A percentile compares a stretch with the other conserved stretches of the same genome.
Conservation (phyloP, 2,797 vertebrate genomes). For the Gallinago stenura region DNA sequence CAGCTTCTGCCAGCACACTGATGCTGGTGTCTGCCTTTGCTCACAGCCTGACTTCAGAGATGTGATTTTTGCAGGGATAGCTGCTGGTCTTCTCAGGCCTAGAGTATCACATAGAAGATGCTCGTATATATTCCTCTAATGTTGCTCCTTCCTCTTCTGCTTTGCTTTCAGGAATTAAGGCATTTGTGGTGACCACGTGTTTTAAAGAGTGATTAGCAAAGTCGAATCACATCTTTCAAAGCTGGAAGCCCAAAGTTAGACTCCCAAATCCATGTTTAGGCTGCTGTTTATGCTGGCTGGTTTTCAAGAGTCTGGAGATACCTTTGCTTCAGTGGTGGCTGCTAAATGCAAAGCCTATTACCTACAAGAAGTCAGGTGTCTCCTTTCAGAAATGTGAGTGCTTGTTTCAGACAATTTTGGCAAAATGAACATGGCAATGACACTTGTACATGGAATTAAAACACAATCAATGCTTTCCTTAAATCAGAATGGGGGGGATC, state of each 20-base stretch:
- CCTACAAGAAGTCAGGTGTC: neutral
- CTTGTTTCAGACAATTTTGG: neutral
- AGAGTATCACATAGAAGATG: neutral
- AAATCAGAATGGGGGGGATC: neutral
- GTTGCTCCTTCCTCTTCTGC: neutral
- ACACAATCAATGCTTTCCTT: neutral
- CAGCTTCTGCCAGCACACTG: neutral
- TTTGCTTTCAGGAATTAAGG: neutral
- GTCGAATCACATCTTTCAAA: neutral
- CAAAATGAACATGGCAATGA: neutral
- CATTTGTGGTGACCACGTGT: neutral
- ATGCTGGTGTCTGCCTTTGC: neutral
- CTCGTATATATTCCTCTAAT: neutral
- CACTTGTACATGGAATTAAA: neutral
- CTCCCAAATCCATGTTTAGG: neutral
- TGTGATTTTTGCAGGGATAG: neutral
- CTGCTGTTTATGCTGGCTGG: neutral
- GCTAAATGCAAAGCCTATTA: neutral
- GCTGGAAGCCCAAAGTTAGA: neutral
- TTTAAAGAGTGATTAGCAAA: neutral
- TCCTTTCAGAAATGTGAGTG: neutral
- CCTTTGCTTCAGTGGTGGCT: neutral
- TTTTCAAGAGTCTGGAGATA: neutral
- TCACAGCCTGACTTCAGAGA: neutral
- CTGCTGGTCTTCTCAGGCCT: neutral